A percentile compares a stretch with the other conserved stretches of the same genome.
These are phyloP conservation scores for Petromus typicus DNA, from an alignment of 2,113 vertebrate species.

Conservation along the genomic window DNA sequence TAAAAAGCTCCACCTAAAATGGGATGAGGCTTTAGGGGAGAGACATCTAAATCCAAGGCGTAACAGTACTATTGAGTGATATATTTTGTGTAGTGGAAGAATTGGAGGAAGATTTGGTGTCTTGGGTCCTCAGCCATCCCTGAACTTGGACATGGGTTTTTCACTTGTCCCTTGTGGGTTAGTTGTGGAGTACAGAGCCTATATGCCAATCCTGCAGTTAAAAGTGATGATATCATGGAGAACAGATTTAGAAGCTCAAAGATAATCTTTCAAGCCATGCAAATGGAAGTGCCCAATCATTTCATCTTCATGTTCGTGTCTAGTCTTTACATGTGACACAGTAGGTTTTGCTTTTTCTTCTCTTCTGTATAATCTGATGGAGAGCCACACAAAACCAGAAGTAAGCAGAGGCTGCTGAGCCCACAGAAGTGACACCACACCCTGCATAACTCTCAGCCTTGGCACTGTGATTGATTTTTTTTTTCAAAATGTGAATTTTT, in stretches of 20 bases:
- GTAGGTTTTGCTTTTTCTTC: neutral
- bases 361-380: neutral
- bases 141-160: neutral
- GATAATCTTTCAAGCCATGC: neutral
- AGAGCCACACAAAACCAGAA: neutral
- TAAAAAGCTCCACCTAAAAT: no score
- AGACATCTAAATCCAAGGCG: no score
- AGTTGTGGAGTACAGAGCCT: neutral
- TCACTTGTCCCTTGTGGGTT: neutral
- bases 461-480: neutral
- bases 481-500: neutral
- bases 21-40: no score
- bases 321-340: neutral
- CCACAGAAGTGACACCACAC: neutral
- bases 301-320: neutral
- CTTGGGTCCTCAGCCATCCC: neutral
- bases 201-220: neutral
- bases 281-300: neutral
- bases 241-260: neutral
- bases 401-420: neutral
- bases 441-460: neutral
- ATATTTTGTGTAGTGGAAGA: neutral
- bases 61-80: neutral
- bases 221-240: neutral
- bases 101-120: neutral